These are phyloP conservation scores for Aphodius sticticus DNA, from an alignment of 2,888 invertebrate species.

Conservation along the genomic window DNA sequence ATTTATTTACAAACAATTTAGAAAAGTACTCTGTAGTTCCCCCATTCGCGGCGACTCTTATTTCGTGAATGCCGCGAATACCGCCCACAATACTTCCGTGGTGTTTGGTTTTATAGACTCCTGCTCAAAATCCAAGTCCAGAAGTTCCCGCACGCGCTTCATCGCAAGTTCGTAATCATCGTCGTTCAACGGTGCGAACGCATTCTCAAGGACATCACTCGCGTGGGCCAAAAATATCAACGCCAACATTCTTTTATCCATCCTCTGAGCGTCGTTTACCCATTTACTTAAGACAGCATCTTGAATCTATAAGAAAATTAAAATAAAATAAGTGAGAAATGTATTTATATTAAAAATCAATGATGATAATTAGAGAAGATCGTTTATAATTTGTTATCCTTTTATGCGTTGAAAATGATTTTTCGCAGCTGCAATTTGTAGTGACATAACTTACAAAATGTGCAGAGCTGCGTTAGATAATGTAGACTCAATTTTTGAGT, in stretches of 20 bases:
- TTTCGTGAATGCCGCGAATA: slow-evolving; percentile 98
- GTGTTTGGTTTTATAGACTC: slow-evolving; percentile 92
- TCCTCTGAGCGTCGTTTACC: slow-evolving; percentile 96
- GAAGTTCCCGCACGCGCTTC: slow-evolving; percentile 92
- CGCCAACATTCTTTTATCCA: slow-evolving; percentile 94
- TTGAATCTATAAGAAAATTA: slow-evolving; percentile 63
- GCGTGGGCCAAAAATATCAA: slow-evolving; percentile 96
- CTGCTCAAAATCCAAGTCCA: slow-evolving; percentile 96
- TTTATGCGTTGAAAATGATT: no score
- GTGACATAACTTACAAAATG: no score
- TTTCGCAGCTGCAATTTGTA: no score
- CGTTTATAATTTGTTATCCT: no score
- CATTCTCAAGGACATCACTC: slow-evolving; percentile 98
- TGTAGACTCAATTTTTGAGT: no score
- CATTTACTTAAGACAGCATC: slow-evolving; percentile 96
- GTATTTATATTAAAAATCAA: no score
- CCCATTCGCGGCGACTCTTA: slow-evolving; percentile 64
- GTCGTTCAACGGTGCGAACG: slow-evolving; percentile 96
- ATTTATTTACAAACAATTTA: slow-evolving; percentile 39
- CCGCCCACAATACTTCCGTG: slow-evolving; percentile 97
- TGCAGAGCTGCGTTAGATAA: no score
- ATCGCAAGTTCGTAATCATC: slow-evolving; percentile 99
- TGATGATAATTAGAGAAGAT: no score
- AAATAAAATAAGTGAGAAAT: no score
- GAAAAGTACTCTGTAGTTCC: slow-evolving; percentile 34